Percentiles rank a stretch among this genome's conserved stretches.
phyloP scores from a whole-genome alignment of 2,888 invertebrate species.

The Drosophila parthenogenetica region DNA sequence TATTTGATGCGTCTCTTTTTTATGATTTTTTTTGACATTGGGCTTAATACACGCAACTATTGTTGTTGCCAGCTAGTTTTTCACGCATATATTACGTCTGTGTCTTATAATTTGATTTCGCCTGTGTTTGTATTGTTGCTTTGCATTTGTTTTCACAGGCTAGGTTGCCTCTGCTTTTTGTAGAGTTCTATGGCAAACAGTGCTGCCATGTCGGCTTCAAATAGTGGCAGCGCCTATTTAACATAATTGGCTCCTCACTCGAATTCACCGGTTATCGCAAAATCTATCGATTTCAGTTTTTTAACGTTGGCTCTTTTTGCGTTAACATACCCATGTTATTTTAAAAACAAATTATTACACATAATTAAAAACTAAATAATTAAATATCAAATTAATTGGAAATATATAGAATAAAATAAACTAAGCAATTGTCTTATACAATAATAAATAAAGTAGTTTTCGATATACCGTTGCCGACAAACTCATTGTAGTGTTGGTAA shows the following conservation, averaged over 20 bases:
- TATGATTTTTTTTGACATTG: conserved; percentile 56
- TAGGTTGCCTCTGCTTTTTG: conserved; percentile 54
- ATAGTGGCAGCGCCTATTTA: conserved; percentile 30
- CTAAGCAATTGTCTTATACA: too few relatives aligned
- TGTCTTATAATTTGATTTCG: conserved; percentile 53
- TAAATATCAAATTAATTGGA: neutral
- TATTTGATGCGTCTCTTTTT: conserved; percentile 46
- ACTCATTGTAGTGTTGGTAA: conserved; percentile 25
- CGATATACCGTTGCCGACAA: too few relatives aligned
- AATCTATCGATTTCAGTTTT: conserved; percentile 8
- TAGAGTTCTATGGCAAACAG: conserved; percentile 56
- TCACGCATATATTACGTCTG: conserved; percentile 58
- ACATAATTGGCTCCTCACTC: conserved; percentile 6
- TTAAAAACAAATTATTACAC: too few relatives aligned
- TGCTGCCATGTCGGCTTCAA: conserved; percentile 43
- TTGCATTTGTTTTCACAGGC: conserved; percentile 65
- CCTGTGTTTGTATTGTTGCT: conserved; percentile 64
- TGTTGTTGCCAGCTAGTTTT: conserved; percentile 65
- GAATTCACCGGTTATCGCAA: neutral
- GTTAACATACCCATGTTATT: neutral
- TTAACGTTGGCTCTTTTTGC: conserved; percentile 6
- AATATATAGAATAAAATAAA: neutral
- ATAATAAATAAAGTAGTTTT: too few relatives aligned
- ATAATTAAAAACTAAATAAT: too few relatives aligned
- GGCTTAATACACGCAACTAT: conserved; percentile 44